Conservation (phyloP, 2,888 invertebrate genomes). For the Cheilosia scutellata region DNA sequence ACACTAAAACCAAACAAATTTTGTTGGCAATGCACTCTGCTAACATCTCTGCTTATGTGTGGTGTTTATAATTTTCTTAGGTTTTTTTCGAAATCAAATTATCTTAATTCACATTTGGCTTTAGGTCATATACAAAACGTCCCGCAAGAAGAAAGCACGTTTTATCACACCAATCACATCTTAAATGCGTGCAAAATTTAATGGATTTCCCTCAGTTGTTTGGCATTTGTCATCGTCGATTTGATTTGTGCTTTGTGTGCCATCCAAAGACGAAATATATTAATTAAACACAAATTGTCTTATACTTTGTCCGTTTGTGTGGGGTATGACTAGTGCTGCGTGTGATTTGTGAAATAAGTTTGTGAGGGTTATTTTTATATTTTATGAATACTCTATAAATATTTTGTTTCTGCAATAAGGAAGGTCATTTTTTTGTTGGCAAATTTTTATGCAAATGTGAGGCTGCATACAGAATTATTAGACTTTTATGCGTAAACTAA, state of each 20-base stretch:
- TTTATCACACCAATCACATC: conserved; percentile 30
- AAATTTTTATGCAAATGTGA: too few relatives aligned
- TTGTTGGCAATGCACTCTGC: conserved; percentile 41
- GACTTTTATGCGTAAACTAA: too few relatives aligned
- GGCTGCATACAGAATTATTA: too few relatives aligned
- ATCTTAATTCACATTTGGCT: conserved; percentile 24
- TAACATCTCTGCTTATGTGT: neutral
- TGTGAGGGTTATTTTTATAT: conserved; percentile 19
- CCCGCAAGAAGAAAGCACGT: conserved; percentile 26
- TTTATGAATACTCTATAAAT: neutral
- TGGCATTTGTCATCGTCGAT: conserved; percentile 21
- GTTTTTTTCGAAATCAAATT: conserved; percentile 9
- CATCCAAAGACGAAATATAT: conserved; percentile 11
- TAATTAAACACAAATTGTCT: conserved; percentile 29
- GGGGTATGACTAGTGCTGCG: neutral
- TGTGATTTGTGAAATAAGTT: conserved; percentile 3
- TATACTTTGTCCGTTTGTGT: neutral
- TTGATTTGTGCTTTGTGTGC: conserved; percentile 23
- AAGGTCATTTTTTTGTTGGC: conserved; percentile 5
- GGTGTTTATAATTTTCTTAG: neutral
- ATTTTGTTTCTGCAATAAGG: neutral
- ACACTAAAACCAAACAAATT: conserved; percentile 35
- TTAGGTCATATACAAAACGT: conserved; percentile 26
- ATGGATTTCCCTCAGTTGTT: conserved; percentile 33
- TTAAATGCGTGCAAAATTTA: conserved; percentile 37